Conservation (phyloP, 2,888 invertebrate species). For the Tetrapedia diversipes region DNA sequence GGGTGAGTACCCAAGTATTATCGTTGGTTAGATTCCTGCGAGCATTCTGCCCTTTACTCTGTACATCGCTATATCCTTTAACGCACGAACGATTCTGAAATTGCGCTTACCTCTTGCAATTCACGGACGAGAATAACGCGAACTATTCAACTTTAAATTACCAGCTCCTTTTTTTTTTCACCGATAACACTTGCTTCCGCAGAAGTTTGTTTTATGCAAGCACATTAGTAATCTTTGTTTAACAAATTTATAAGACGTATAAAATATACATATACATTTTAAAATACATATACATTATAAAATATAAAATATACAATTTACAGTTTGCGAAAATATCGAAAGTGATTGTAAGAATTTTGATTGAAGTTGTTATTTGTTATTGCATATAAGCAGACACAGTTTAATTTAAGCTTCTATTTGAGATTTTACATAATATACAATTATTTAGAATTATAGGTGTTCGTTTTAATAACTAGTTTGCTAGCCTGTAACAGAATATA, state of each 20-base stretch:
- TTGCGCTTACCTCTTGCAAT: conserved; percentile 22
- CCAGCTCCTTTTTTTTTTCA: background rate
- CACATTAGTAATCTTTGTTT: background rate
- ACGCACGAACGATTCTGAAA: conserved; percentile 48
- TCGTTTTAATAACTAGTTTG: too few relatives aligned
- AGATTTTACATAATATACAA: too few relatives aligned
- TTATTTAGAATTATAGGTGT: too few relatives aligned
- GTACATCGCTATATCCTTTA: conserved; percentile 33
- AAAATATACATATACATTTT: background rate
- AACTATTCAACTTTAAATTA: conserved; percentile 24
- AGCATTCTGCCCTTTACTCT: conserved; percentile 26
- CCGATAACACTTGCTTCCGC: background rate
- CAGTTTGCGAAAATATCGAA: background rate
- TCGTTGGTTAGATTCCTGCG: conserved; percentile 33
- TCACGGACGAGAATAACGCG: background rate
- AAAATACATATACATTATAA: too few relatives aligned
- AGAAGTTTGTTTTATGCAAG: background rate
- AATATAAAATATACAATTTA: background rate
- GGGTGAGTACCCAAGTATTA: conserved; percentile 44
- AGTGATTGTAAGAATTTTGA: too few relatives aligned
- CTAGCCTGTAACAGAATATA: too few relatives aligned
- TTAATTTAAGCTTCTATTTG: background rate
- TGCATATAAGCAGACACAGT: background rate
- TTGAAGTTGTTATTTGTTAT: too few relatives aligned
- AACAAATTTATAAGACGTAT: conserved; percentile 3